Base-by-base conservation (phyloP, 2,888 invertebrate genomes). In the Tinea trinotella region DNA sequence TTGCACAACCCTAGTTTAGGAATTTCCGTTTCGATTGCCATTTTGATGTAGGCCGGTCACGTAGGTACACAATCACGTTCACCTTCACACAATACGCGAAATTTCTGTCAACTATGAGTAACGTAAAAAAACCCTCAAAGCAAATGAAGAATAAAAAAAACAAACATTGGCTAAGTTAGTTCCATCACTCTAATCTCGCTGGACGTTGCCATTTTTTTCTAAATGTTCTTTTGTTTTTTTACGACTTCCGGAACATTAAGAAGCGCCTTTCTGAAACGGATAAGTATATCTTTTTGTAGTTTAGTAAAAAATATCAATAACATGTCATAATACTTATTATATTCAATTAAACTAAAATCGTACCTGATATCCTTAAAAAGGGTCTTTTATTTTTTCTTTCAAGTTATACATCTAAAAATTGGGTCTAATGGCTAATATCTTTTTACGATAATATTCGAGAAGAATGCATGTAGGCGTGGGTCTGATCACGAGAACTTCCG, bases 281-380 rank as follows among this genome's bases (percentile, higher is more conserved):
- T 13, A 40, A 40, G 3, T 22, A 22, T 3, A 7, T 22, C 7
- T 7, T 30, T 30, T 40, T 40, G 40, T 15, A 6, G 10, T 19
- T 7, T 19, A 19, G 17, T 15, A 19, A 17, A 46, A 46, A 19
- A 46, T 7, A 46, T 19, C 46, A n/a, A 15, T 40, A 15, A 40
- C 46, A 46, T 46, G 46, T 46, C 46, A 46, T 46, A 46, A 46
- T 46, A 46, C 46, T 17, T 19, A 46, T 46, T 46, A 46, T 46
- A 19, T 46, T 46, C 18, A 46, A 46, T 46, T 46, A 46, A 46
- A n/a, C 18, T 19, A 19, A 46, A 46, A 46, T 19, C 19, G 46
- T 19, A 19, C 46, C 46, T n/a, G 46, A 46, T 19, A 46, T 46
- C 19, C 19, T 46, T 46, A 10, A 46, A 46, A 46, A 19, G 40